Percentiles rank a stretch among this genome's conserved stretches.
Conservation (phyloP, 1,140 invertebrate species). For the Zophobas morio region DNA sequence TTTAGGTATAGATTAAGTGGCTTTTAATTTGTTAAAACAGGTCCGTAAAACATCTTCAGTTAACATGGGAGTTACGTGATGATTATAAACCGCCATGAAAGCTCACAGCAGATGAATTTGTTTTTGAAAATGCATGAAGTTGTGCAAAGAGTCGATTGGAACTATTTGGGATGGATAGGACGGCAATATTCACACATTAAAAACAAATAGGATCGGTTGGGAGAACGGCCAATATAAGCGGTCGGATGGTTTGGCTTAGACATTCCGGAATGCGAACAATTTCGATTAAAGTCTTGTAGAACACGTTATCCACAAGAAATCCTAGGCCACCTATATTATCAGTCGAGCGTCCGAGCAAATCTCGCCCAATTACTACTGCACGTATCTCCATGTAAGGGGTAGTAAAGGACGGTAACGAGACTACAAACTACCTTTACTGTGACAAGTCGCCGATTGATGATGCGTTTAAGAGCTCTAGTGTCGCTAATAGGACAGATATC, state of each 20-base stretch:
- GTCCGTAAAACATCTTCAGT: too few species aligned
- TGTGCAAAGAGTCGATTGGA: constrained; percentile 11
- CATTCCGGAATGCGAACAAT: constrained; percentile 58
- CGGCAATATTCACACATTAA: constrained; percentile 41
- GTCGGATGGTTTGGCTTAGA: constrained; percentile 57
- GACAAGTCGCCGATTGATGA: constrained; percentile 59
- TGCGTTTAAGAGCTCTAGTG: constrained; percentile 55
- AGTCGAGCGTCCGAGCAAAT: constrained; percentile 46
- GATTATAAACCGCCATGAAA: too few species aligned
- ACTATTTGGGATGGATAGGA: constrained; percentile 26
- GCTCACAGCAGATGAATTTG: too few species aligned
- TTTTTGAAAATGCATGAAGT: constrained; percentile 19
- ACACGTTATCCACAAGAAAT: constrained; percentile 57
- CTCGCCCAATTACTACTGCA: constrained; percentile 51
- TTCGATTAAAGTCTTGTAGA: constrained; percentile 60
- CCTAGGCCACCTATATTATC: constrained; percentile 54
- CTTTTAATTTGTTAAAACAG: too few species aligned
- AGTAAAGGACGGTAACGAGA: constrained; percentile 53
- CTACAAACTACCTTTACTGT: constrained; percentile 52
- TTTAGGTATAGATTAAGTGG: too few species aligned
- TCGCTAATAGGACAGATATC: constrained; percentile 61
- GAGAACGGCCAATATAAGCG: constrained; percentile 56
- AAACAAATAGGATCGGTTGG: constrained; percentile 50
- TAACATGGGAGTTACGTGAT: too few species aligned
- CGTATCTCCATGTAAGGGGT: constrained; percentile 55